Evolutionary conservation across 1,140 invertebrate genomes (phyloP).

Genomic region (Halictus rubicundus): DNA sequence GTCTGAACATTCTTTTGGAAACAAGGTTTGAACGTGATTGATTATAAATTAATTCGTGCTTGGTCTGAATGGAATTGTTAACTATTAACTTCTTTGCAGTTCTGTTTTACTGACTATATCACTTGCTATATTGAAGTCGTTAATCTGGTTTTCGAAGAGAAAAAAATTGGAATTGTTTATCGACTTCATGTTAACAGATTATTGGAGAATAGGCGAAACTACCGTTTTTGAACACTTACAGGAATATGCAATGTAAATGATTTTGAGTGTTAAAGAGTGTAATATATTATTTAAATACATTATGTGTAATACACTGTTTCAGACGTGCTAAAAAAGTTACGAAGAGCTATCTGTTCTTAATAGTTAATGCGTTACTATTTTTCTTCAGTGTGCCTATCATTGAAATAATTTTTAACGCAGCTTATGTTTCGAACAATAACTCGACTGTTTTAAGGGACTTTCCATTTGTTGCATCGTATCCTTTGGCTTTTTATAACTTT

Average conservation of each 20-base stretch:
- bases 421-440: conserved; percentile 10
- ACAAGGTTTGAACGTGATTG: conserved; percentile 54
- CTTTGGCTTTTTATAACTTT: conserved; percentile 57
- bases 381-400: conserved; percentile 64
- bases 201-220: conserved; percentile 58
- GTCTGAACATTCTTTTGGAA: conserved; percentile 62
- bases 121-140: conserved; percentile 62
- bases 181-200: conserved; percentile 62
- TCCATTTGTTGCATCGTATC: conserved; percentile 66
- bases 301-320: conserved; percentile 22
- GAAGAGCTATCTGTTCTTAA: conserved; percentile 61
- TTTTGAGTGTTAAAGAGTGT: not conserved
- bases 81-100: conserved; percentile 42
- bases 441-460: conserved; percentile 46
- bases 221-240: conserved; percentile 33
- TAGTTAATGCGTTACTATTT: conserved; percentile 63
- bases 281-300: not conserved
- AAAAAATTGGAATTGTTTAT: conserved; percentile 53
- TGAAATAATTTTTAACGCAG: conserved; percentile 27
- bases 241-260: conserved; percentile 60
- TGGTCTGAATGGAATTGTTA: not conserved
- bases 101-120: conserved; percentile 65
- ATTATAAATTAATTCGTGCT: conserved; percentile 7
- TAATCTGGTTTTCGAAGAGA: conserved; percentile 60
- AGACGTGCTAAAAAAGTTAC: conserved; percentile 63